phyloP scores from a whole-genome alignment of 2,888 invertebrate genomes.

The Leuctra nigra region DNA sequence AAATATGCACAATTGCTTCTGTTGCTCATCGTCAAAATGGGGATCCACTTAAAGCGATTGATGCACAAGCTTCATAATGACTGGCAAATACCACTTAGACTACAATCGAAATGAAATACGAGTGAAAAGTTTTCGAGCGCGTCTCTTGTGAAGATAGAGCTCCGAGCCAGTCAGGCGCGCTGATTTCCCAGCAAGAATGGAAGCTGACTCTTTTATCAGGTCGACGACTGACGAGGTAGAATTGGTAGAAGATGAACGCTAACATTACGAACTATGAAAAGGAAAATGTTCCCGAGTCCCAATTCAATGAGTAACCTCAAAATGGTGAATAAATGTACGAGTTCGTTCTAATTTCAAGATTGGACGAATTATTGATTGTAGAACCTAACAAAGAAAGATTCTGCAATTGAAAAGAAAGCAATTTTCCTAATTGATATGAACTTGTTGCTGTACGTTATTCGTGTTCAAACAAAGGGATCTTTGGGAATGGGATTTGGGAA shows the following conservation, averaged over 20 bases:
- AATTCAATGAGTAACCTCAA: neutral
- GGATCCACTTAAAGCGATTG: neutral
- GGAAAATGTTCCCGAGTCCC: no score
- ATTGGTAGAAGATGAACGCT: neutral
- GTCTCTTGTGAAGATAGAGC: no score
- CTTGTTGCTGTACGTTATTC: no score
- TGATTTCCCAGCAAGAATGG: no score
- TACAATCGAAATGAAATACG: neutral
- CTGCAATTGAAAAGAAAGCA: slow-evolving; percentile 7
- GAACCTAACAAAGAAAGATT: neutral
- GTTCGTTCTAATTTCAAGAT: neutral
- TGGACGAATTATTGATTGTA: neutral
- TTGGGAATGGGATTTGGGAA: no score
- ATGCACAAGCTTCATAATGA: neutral
- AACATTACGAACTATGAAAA: neutral
- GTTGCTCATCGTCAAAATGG: neutral
- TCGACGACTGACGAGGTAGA: neutral
- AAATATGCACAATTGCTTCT: neutral
- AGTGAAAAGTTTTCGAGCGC: neutral
- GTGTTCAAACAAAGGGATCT: no score
- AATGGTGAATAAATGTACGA: neutral
- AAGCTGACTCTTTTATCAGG: neutral
- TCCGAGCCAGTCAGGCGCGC: no score
- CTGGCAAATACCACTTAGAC: slow-evolving; percentile 1
- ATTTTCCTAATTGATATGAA: slow-evolving; percentile 12